Conservation (phyloP, 2,888 invertebrate genomes). For the Leucoptera coffeella region DNA sequence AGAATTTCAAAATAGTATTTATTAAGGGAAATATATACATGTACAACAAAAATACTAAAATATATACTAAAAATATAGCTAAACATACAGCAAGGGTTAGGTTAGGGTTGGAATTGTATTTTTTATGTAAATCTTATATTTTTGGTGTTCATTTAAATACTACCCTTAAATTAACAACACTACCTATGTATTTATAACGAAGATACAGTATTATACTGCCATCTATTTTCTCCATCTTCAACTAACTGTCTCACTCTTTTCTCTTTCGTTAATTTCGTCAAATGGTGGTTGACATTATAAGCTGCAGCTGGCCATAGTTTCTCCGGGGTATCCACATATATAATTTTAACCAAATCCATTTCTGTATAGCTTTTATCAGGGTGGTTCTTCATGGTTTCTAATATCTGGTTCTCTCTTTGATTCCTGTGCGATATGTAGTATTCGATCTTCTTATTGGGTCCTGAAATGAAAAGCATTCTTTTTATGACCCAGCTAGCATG, state of each 20-base stretch:
- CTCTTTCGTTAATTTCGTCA: slow-evolving; percentile 80
- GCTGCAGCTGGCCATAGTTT: slow-evolving; percentile 75
- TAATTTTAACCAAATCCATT: slow-evolving; percentile 70
- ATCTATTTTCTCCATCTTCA: slow-evolving; percentile 29
- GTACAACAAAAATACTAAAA: too few species aligned
- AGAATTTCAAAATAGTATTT: too few species aligned
- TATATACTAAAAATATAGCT: too few species aligned
- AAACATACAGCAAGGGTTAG: too few species aligned
- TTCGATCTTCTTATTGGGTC: slow-evolving; percentile 66
- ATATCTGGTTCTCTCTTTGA: slow-evolving; percentile 76
- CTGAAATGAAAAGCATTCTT: slow-evolving; percentile 29
- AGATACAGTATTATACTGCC: too few species aligned
- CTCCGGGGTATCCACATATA: slow-evolving; percentile 76
- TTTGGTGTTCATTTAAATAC: too few species aligned
- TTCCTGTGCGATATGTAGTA: slow-evolving; percentile 85
- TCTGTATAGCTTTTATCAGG: slow-evolving; percentile 52
- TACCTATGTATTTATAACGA: too few species aligned
- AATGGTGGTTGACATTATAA: slow-evolving; percentile 80
- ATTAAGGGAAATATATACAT: too few species aligned
- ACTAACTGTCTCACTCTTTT: slow-evolving; percentile 48
- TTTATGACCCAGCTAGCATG: too few species aligned
- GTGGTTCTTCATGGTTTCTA: slow-evolving; percentile 57
- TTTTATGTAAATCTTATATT: too few species aligned
- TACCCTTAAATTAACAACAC: too few species aligned
- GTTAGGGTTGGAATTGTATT: too few species aligned